Conservation (phyloP, 2,797 vertebrate genomes). For the Onychomys leucogaster region DNA sequence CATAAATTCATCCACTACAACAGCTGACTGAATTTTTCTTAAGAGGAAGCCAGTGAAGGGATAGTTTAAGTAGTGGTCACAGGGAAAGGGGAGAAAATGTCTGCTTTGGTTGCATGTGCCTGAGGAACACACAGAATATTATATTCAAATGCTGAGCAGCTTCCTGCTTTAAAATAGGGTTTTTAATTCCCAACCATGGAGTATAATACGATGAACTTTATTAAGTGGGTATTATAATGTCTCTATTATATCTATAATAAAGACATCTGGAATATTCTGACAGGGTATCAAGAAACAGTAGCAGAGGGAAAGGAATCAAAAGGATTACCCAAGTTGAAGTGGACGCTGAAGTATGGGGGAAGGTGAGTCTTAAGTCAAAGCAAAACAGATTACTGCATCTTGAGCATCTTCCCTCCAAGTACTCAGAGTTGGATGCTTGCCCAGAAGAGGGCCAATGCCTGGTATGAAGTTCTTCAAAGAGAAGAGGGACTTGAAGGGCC, state of each 20-base stretch:
- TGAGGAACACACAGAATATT: slow-evolving; percentile 6
- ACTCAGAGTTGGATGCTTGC: slow-evolving; percentile 21
- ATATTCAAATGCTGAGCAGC: not conserved
- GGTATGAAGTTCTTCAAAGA: not conserved
- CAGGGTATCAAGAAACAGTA: not conserved
- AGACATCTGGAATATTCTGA: not conserved
- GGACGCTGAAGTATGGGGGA: no score
- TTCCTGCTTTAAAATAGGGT: slow-evolving; percentile 11
- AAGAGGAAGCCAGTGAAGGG: slow-evolving; percentile 7
- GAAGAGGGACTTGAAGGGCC: not conserved
- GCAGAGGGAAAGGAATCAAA: slow-evolving; percentile 28
- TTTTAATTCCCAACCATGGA: slow-evolving; percentile 46
- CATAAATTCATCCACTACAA: not conserved
- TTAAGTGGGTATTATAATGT: not conserved
- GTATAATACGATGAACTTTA: not conserved
- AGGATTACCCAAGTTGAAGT: not conserved
- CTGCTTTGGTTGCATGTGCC: not conserved
- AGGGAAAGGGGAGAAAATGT: not conserved
- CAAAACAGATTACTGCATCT: not conserved
- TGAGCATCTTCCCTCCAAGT: not conserved
- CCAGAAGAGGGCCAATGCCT: slow-evolving; percentile 36
- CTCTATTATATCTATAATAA: slow-evolving; percentile 8
- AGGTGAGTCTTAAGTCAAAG: not conserved
- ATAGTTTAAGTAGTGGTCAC: not conserved
- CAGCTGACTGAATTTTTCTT: not conserved